Conservation (phyloP, 1,140 invertebrate genomes). For the Paramacrobiotus metropolitanus region DNA sequence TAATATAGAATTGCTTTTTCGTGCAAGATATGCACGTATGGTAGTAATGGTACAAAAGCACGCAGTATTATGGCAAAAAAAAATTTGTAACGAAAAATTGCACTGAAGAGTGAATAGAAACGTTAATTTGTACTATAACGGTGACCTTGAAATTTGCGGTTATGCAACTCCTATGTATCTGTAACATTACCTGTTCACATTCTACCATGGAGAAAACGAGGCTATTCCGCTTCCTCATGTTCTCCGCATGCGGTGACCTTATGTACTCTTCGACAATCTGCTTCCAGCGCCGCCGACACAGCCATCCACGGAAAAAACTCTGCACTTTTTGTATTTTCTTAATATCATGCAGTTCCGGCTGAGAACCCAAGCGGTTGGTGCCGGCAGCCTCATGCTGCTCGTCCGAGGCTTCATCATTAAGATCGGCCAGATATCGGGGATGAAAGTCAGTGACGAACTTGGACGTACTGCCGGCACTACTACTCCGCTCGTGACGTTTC, state of each 20-base stretch:
- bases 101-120: too few relatives aligned
- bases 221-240: slow-evolving; percentile 75
- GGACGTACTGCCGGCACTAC: slow-evolving; percentile 11
- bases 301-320: slow-evolving; percentile 78
- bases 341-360: slow-evolving; percentile 40
- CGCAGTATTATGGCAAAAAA: too few relatives aligned
- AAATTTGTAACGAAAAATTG: too few relatives aligned
- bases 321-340: slow-evolving; percentile 80
- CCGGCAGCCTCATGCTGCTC: slow-evolving; percentile 25
- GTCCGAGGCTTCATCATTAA: slow-evolving; percentile 9
- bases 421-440: slow-evolving; percentile 6
- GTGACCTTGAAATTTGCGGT: not conserved
- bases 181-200: slow-evolving; percentile 37
- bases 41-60: too few relatives aligned
- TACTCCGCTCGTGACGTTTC: slow-evolving; percentile 27
- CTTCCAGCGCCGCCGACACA: slow-evolving; percentile 76
- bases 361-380: too few relatives aligned
- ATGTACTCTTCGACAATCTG: slow-evolving; percentile 87
- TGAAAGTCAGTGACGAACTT: slow-evolving; percentile 10
- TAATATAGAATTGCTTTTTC: too few relatives aligned
- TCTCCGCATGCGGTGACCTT: slow-evolving; percentile 74
- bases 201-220: slow-evolving; percentile 79
- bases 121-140: too few relatives aligned
- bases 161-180: too few relatives aligned
- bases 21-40: too few relatives aligned